Evolutionary conservation across 2,797 vertebrate genomes (phyloP), one percentile per base, ranked within the genome.

Genomic region (Macroramphosus scolopax): DNA sequence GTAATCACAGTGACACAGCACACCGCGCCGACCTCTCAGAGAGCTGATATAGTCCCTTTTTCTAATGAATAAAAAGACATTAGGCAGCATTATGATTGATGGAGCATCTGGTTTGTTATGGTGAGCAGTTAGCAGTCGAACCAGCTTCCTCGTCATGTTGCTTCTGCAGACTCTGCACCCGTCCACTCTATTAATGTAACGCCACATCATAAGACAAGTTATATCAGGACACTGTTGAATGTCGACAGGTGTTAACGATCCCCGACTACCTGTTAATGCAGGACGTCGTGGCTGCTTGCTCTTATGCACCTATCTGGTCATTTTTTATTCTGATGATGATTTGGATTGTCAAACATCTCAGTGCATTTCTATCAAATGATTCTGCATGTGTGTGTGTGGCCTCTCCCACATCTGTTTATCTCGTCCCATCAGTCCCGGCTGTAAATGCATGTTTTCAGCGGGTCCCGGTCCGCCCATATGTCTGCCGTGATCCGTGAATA

Each of bases 401-500:
- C 64, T 65, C 80, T 77, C 49, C 48, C 68, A 74, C 83, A 82
- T 78, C 85, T 86, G 83, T 83, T 83, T 82, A 79, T 83, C 78
- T 67, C 67, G 37, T 75, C 68, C 76, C 77, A 77, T 76, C 72
- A 48, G 82, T 83, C 85, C 83, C 85, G 68, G 70, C 75, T 80
- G 82, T 77, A 41, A 79, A 66, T 71, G 69, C 78, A 74, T 66
- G 76, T 84, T 78, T 82, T 82, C 78, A 64, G 68, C 1, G 17
- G 56, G 61, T 85, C 83, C 80, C 83, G 71, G 78, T 78, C 78
- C 73, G 73, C 79, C 83, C 83, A 77, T 86, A 81, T 83, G 82
- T 85, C 83, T 80, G 78, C 83, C 14, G 80, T 86, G 84, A 86
- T 87, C 82, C 85, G 84, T 87, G 85, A 86, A 85, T 84, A 85